Evolutionary conservation across 2,113 vertebrate genomes (phyloP).

Genomic region (Cyphomyrus discorhynchus): DNA sequence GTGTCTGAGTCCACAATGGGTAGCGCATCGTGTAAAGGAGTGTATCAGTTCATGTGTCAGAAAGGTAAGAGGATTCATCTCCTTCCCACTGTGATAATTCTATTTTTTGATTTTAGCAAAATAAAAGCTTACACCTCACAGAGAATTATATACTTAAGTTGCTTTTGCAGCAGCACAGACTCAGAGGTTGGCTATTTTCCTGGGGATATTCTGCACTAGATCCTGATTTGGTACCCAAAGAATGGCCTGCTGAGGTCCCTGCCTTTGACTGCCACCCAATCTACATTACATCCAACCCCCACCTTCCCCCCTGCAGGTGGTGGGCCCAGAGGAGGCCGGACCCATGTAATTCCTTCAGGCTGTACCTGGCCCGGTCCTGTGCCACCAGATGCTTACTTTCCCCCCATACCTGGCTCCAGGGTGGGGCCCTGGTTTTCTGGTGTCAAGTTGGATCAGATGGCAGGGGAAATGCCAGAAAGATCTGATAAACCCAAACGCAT

Average conservation of each 20-base stretch:
- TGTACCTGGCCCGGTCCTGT: background rate
- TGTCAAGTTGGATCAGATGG: too few relatives aligned
- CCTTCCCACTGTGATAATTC: background rate
- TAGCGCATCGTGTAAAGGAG: fast-evolving
- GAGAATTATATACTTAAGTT: background rate
- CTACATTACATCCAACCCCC: too few relatives aligned
- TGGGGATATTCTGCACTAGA: background rate
- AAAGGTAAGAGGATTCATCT: background rate
- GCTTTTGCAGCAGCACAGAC: background rate
- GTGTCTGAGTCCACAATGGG: background rate
- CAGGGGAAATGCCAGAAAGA: too few relatives aligned
- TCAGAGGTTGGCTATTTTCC: background rate
- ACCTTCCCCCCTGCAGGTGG: too few relatives aligned
- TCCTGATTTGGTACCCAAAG: background rate
- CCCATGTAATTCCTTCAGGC: background rate
- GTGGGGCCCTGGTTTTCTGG: background rate
- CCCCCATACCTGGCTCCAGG: background rate
- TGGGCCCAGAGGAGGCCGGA: too few relatives aligned
- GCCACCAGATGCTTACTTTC: background rate
- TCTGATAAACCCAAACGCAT: too few relatives aligned
- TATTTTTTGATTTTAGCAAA: background rate
- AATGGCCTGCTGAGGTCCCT: background rate
- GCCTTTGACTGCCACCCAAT: too few relatives aligned
- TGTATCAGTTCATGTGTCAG: background rate
- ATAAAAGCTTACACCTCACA: background rate